Percentiles rank a stretch among this genome's conserved stretches.
These are phyloP conservation scores for Meda fulgida DNA, from an alignment of 2,797 vertebrate genomes.

Conservation along the genomic window DNA sequence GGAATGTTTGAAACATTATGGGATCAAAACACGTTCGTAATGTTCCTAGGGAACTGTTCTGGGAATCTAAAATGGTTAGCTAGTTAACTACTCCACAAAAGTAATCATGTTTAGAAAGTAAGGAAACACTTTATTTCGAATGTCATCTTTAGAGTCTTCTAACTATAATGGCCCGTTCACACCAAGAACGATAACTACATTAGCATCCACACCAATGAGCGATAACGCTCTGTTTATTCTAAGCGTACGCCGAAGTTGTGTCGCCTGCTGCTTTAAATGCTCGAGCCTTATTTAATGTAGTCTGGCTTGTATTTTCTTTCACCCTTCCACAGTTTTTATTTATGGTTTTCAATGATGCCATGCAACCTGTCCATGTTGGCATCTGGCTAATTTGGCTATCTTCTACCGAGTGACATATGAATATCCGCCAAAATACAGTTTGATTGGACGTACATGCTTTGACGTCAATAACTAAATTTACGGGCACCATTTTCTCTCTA, in stretches of 20 bases:
- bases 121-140: no score
- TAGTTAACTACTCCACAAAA: background rate
- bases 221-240: background rate
- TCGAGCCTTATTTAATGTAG: background rate
- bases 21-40: background rate
- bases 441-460: background rate
- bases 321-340: background rate
- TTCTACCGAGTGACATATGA: background rate
- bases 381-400: background rate
- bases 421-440: background rate
- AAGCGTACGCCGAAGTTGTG: background rate
- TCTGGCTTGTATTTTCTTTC: background rate
- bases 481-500: background rate
- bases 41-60: background rate
- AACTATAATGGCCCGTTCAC: no score
- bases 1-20: background rate
- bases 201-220: background rate
- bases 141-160: no score
- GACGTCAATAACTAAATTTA: conserved; percentile 13
- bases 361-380: conserved; percentile 9
- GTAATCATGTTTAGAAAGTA: no score
- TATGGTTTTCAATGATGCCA: background rate
- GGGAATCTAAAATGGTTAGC: background rate
- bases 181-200: no score
- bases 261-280: no score